phyloP scores from a whole-genome alignment of 1,140 invertebrate species.

The roundworm (Caenorhabditis elegans) region WBcel235 BX284603.4:9171501-9172000 shows the following conservation, averaged over 20 bases:
- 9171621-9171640: conserved; percentile 60
- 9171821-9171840: conserved; percentile 48
- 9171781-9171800: conserved; percentile 64
- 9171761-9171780: conserved; percentile 62
- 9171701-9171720: too few relatives aligned
- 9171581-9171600: conserved; percentile 65
- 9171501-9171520: conserved; percentile 6
- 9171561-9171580: conserved; percentile 34
- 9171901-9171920: conserved; percentile 41
- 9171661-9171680: too few relatives aligned
- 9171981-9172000: too few relatives aligned
- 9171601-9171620: conserved; percentile 61
- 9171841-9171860: not conserved
- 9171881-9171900: conserved; percentile 45
- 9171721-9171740: too few relatives aligned
- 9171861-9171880: conserved; percentile 10
- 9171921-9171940: conserved; percentile 38
- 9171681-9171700: too few relatives aligned
- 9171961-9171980: too few relatives aligned
- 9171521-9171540: conserved; percentile 41
- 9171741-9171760: conserved; percentile 50
- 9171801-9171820: conserved; percentile 61
- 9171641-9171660: not conserved
- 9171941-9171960: conserved; percentile 23
- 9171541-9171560: conserved; percentile 26